Evolutionary conservation across 2,888 invertebrate species (phyloP).

Genomic region (Sphecodes monilicornis): DNA sequence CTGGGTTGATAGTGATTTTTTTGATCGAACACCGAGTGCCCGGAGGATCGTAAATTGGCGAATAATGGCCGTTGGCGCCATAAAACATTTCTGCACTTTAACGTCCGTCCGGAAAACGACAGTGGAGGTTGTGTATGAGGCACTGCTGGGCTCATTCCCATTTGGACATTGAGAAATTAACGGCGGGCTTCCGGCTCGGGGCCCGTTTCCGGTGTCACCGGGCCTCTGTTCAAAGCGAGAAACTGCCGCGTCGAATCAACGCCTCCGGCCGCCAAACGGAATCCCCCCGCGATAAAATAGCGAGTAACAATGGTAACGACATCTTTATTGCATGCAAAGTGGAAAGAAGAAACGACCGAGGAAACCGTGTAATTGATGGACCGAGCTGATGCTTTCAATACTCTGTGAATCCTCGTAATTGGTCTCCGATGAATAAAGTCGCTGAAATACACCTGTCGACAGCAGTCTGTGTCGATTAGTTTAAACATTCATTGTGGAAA

Average conservation of each 20-base stretch:
- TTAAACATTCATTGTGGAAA: background rate
- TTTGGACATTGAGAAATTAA: slow-evolving; percentile 68
- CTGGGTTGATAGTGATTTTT: slow-evolving; percentile 53
- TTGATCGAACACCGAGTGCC: slow-evolving; percentile 35
- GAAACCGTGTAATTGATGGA: background rate
- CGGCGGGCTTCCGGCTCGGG: slow-evolving; percentile 55
- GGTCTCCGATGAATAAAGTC: background rate
- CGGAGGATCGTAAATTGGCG: slow-evolving; percentile 75
- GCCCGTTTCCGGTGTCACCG: slow-evolving; percentile 49
- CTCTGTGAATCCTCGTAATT: background rate
- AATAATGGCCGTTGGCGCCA: slow-evolving; percentile 70
- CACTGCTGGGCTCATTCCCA: slow-evolving; percentile 36
- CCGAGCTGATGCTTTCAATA: background rate
- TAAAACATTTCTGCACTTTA: slow-evolving; percentile 76
- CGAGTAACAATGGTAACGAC: background rate
- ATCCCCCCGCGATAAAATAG: slow-evolving; percentile 1
- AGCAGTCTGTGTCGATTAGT: background rate
- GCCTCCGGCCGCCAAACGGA: slow-evolving; percentile 20
- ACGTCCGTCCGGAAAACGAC: slow-evolving; percentile 64
- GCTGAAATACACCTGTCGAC: background rate
- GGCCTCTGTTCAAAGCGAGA: slow-evolving; percentile 39
- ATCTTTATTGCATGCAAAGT: background rate
- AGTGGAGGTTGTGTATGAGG: slow-evolving; percentile 30
- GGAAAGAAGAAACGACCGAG: background rate
- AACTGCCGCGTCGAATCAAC: slow-evolving; percentile 46